Percentiles rank a stretch among this genome's conserved stretches.
Conservation (phyloP, 2,888 invertebrate species). For the Dolichopus griseipennis region DNA sequence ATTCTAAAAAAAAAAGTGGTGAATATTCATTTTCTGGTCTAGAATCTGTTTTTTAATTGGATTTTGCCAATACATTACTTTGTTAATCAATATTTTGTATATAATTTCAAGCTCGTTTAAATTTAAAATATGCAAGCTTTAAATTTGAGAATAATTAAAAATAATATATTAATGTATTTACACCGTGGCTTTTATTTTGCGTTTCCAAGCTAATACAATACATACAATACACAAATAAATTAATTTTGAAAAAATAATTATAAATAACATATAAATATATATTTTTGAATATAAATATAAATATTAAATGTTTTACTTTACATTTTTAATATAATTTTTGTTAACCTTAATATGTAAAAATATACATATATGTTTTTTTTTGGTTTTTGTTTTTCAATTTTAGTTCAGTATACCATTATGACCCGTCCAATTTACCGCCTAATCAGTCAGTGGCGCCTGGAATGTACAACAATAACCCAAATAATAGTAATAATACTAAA, state of each 20-base stretch:
- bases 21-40: too few relatives aligned
- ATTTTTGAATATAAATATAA: not conserved
- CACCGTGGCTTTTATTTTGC: not conserved
- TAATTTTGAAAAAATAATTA: constrained; percentile 3
- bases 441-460: constrained; percentile 34
- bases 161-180: too few relatives aligned
- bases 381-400: constrained; percentile 20
- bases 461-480: constrained; percentile 24
- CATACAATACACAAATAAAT: not conserved
- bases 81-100: too few relatives aligned
- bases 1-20: too few relatives aligned
- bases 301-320: not conserved
- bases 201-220: not conserved
- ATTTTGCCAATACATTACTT: too few relatives aligned
- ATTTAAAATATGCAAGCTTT: too few relatives aligned
- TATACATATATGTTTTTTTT: not conserved
- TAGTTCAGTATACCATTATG: constrained; percentile 44
- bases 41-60: too few relatives aligned
- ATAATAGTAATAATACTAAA: constrained; percentile 7
- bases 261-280: not conserved
- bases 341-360: not conserved
- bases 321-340: not conserved
- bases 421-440: constrained; percentile 43
- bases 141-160: too few relatives aligned
- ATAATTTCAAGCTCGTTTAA: too few relatives aligned